These are phyloP conservation scores for Coregonus ussuriensis DNA, from an alignment of 2,797 vertebrate genomes.

Conservation along the genomic window DNA sequence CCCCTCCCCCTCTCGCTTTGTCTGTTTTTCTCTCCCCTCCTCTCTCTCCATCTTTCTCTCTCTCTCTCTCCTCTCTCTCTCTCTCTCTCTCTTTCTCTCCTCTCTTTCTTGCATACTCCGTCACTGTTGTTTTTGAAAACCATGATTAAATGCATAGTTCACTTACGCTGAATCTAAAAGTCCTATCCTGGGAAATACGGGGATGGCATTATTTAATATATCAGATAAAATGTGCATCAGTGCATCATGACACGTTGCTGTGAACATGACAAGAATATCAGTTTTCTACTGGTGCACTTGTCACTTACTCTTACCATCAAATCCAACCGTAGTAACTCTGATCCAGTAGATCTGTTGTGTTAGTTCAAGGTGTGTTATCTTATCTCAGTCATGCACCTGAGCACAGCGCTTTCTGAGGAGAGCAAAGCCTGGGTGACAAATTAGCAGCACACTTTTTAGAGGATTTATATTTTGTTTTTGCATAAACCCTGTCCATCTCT, in stretches of 20 bases:
- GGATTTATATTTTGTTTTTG: slow-evolving; percentile 32
- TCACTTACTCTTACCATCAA: not conserved
- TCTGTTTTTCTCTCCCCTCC: not conserved
- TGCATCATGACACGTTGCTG: not conserved
- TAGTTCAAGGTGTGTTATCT: slow-evolving; percentile 1
- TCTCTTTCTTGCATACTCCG: not conserved
- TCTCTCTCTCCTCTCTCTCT: not conserved
- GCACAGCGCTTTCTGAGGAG: not conserved
- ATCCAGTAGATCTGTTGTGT: not conserved
- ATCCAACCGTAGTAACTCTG: not conserved
- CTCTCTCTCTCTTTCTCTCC: not conserved
- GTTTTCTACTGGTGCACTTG: not conserved
- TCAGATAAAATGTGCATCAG: not conserved
- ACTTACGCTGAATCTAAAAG: not conserved
- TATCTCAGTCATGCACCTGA: slow-evolving; percentile 4
- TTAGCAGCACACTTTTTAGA: slow-evolving; percentile 33
- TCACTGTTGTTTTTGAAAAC: not conserved
- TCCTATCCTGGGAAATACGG: not conserved
- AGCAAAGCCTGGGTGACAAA: slow-evolving; percentile 10
- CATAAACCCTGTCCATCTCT: slow-evolving; percentile 13
- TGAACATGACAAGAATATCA: not conserved
- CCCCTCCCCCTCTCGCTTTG: not conserved
- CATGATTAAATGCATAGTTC: not conserved
- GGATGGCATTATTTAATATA: not conserved
- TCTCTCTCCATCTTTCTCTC: not conserved